A percentile compares a stretch with the other conserved stretches of the same genome.
Evolutionary conservation across 2,888 invertebrate genomes (phyloP).

Genomic region (Agriopis leucophaearia): DNA sequence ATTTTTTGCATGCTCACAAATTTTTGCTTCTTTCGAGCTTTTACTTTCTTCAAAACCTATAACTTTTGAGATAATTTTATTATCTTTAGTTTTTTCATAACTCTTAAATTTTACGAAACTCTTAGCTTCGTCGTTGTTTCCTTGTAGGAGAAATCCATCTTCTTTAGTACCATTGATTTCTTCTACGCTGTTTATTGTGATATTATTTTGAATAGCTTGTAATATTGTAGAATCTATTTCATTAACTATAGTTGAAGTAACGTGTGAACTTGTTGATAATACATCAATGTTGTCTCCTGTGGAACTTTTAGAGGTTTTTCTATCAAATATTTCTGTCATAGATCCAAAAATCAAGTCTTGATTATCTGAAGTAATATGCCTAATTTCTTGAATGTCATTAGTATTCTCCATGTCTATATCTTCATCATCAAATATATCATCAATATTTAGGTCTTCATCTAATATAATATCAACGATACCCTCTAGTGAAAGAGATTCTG

Average conservation of each 20-base stretch:
- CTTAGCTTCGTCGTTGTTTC: background rate
- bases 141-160: background rate
- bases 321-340: background rate
- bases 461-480: conserved; percentile 35
- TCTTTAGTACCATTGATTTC: background rate
- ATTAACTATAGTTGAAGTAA: conserved; percentile 3
- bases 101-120: background rate
- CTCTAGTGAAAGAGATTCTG: conserved; percentile 19
- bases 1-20: background rate
- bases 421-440: background rate
- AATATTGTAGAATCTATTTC: background rate
- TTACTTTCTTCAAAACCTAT: background rate
- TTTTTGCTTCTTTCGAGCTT: background rate
- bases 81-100: background rate
- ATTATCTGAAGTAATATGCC: conserved; percentile 1
- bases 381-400: conserved; percentile 23
- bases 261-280: conserved; percentile 37
- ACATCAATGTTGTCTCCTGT: conserved; percentile 13
- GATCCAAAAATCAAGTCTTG: background rate
- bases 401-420: conserved; percentile 1
- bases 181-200: no score
- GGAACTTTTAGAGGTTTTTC: conserved; percentile 6
- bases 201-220: background rate
- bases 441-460: background rate
- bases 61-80: background rate